A percentile compares a stretch with the other conserved stretches of the same genome.
Evolutionary conservation across 2,797 vertebrate genomes (phyloP).

Genomic region (Petrocephalus schoutedeni): DNA sequence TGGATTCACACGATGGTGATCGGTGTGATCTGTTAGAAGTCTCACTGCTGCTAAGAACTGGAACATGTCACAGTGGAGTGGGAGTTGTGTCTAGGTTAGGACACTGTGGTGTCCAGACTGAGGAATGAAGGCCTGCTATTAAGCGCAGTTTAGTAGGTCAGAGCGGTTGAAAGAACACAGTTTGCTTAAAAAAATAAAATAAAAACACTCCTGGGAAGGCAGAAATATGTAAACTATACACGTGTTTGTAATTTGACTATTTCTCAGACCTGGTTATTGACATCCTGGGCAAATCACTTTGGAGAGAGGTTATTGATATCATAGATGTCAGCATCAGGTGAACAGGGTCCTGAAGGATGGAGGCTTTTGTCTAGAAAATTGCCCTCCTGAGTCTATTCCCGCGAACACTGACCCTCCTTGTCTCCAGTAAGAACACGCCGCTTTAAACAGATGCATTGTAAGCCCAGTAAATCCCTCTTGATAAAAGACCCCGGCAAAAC

Average conservation of each 20-base stretch:
- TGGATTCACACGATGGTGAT: not conserved
- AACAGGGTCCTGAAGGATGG: not conserved
- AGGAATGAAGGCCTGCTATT: not conserved
- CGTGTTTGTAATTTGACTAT: not conserved
- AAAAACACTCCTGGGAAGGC: not conserved
- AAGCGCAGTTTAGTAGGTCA: not conserved
- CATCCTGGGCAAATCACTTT: not conserved
- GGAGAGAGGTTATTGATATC: not conserved
- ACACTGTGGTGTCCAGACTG: not conserved
- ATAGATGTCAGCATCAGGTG: not conserved
- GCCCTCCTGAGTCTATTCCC: not conserved
- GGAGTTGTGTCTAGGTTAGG: not conserved
- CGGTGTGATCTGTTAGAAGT: not conserved
- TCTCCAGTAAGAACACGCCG: not conserved
- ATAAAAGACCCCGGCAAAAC: not conserved
- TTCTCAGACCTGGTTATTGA: not conserved
- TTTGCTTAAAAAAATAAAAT: not conserved
- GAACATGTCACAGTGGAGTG: not conserved
- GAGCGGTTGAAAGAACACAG: not conserved
- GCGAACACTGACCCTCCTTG: not conserved
- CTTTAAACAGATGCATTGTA: constrained; percentile 4
- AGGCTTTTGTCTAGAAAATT: not conserved
- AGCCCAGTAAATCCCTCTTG: not conserved
- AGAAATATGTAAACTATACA: not conserved
- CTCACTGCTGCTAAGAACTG: not conserved